phyloP scores from a whole-genome alignment of 2,797 vertebrate species.

The Tragopan temminckii region DNA sequence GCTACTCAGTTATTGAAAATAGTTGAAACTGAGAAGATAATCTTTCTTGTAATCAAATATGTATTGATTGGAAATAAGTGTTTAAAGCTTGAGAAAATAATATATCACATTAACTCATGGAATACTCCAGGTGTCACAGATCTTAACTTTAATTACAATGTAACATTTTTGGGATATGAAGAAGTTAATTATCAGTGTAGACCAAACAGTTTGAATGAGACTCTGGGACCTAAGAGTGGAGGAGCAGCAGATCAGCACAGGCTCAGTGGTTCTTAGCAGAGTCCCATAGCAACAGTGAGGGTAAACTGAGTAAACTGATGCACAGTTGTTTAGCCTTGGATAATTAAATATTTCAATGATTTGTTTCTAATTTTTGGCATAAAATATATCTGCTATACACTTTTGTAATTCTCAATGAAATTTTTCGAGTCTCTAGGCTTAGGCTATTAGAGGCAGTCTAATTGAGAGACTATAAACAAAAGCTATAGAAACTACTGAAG shows the following conservation, averaged over 20 bases:
- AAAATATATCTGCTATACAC: not conserved
- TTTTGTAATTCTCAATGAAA: not conserved
- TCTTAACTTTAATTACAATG: not conserved
- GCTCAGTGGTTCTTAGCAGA: not conserved
- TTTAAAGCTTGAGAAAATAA: not conserved
- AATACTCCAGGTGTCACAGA: not conserved
- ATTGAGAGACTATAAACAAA: not conserved
- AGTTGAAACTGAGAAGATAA: not conserved
- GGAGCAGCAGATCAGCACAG: not conserved
- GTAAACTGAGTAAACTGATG: not conserved
- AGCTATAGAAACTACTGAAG: not conserved
- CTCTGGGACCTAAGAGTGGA: not conserved
- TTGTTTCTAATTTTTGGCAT: not conserved
- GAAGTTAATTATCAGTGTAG: not conserved
- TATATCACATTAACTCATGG: not conserved
- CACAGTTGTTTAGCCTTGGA: not conserved
- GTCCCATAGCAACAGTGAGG: not conserved
- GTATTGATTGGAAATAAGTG: not conserved
- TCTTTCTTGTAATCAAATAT: not conserved
- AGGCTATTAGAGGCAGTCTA: not conserved
- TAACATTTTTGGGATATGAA: not conserved
- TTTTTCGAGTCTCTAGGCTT: not conserved
- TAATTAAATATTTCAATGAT: not conserved
- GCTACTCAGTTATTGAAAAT: not conserved
- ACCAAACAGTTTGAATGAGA: not conserved